These are phyloP conservation scores for Halcyon smyrnensis DNA, from an alignment of 2,797 vertebrate genomes.

Conservation along the genomic window DNA sequence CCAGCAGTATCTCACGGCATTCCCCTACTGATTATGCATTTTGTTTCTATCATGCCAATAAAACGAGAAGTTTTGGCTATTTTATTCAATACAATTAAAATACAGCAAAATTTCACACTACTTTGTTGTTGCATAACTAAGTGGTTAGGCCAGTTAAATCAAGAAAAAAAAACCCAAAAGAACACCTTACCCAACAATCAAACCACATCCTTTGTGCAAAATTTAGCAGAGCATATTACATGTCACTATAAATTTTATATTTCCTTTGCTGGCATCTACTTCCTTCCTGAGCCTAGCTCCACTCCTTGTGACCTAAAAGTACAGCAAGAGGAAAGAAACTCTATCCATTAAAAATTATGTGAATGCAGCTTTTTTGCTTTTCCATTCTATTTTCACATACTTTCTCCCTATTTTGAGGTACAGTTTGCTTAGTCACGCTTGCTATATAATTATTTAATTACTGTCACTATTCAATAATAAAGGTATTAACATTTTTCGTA, in stretches of 20 bases:
- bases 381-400: background rate
- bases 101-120: background rate
- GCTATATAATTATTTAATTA: background rate
- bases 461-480: background rate
- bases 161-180: background rate
- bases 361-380: background rate
- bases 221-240: background rate
- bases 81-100: background rate
- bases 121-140: background rate
- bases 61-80: background rate
- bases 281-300: background rate
- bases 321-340: background rate
- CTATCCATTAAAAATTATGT: accelerated
- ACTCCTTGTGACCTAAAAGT: background rate
- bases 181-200: background rate
- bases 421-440: background rate
- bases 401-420: background rate
- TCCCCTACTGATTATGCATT: background rate
- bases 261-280: background rate
- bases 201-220: background rate
- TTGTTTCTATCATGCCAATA: background rate
- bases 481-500: background rate
- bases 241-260: background rate
- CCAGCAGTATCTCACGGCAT: background rate
- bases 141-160: background rate